Conservation (phyloP, 2,888 invertebrate genomes). For the Oxytorus armatus region DNA sequence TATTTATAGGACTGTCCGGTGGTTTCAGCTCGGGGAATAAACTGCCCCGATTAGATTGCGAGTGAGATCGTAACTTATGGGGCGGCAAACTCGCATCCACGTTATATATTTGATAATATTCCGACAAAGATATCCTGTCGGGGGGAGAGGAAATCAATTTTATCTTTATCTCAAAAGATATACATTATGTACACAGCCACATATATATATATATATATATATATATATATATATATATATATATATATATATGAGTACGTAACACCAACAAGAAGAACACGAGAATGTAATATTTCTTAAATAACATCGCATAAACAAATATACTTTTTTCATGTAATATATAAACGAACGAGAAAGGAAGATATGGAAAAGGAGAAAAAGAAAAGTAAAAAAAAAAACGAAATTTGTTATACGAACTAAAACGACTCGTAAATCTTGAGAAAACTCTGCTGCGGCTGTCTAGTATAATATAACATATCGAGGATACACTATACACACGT, state of each 20-base stretch:
- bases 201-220: too few species aligned
- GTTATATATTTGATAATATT: slow-evolving; percentile 15
- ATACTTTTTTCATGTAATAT: background rate
- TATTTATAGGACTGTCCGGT: slow-evolving; percentile 19
- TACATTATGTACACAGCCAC: too few species aligned
- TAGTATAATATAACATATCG: slow-evolving; percentile 26
- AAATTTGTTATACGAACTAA: slow-evolving; percentile 36
- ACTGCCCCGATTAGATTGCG: slow-evolving; percentile 58
- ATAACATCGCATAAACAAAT: slow-evolving; percentile 22
- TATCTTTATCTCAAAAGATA: slow-evolving; percentile 38
- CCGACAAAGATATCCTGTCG: slow-evolving; percentile 42
- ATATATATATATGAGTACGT: too few species aligned
- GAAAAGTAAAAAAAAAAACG: background rate
- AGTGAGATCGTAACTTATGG: slow-evolving; percentile 55
- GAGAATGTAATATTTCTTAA: slow-evolving; percentile 24
- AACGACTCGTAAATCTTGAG: slow-evolving; percentile 33
- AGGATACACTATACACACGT: slow-evolving; percentile 17
- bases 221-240: too few species aligned
- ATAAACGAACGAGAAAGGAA: slow-evolving; percentile 1
- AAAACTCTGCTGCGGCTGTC: slow-evolving; percentile 45
- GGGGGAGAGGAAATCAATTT: slow-evolving; percentile 29
- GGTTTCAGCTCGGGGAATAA: slow-evolving; percentile 28
- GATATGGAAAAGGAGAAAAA: background rate
- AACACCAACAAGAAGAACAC: background rate
- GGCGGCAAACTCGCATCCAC: slow-evolving; percentile 1